Conservation (phyloP, 2,797 vertebrate species). For the Otolemur crassicaudatus region DNA sequence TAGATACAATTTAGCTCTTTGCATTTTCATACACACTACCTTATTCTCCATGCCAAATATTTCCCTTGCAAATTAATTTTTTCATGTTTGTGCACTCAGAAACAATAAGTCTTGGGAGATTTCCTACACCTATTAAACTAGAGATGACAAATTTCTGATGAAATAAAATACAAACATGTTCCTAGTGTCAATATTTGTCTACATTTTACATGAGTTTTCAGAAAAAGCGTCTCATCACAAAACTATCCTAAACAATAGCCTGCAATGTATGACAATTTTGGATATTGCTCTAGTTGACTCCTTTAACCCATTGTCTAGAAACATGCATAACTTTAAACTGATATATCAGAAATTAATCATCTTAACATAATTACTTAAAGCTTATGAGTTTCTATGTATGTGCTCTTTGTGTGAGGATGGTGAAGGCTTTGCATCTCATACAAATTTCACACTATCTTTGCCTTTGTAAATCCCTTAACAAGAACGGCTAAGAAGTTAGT, state of each 20-base stretch:
- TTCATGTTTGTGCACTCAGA: conserved; percentile 58
- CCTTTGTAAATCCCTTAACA: neutral
- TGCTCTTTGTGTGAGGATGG: neutral
- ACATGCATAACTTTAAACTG: neutral
- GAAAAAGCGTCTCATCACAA: conserved; percentile 60
- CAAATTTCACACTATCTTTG: neutral
- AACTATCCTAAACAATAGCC: conserved; percentile 59
- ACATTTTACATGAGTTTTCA: conserved; percentile 52
- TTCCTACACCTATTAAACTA: conserved; percentile 71
- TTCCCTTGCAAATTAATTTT: conserved; percentile 72
- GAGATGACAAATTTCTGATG: conserved; percentile 74
- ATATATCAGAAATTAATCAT: neutral
- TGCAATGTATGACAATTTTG: neutral
- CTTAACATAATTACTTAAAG: neutral
- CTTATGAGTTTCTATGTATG: conserved; percentile 38
- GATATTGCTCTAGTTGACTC: conserved; percentile 20
- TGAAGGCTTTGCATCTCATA: neutral
- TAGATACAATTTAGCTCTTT: conserved; percentile 76
- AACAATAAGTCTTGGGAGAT: conserved; percentile 64
- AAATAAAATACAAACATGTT: conserved; percentile 73
- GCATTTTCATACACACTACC: conserved; percentile 78
- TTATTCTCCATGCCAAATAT: conserved; percentile 73
- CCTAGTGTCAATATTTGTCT: conserved; percentile 23
- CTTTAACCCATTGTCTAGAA: conserved; percentile 59
- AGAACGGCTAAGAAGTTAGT: neutral